phyloP scores from a whole-genome alignment of 2,888 invertebrate species.

The Hydroisotoma schaefferi region DNA sequence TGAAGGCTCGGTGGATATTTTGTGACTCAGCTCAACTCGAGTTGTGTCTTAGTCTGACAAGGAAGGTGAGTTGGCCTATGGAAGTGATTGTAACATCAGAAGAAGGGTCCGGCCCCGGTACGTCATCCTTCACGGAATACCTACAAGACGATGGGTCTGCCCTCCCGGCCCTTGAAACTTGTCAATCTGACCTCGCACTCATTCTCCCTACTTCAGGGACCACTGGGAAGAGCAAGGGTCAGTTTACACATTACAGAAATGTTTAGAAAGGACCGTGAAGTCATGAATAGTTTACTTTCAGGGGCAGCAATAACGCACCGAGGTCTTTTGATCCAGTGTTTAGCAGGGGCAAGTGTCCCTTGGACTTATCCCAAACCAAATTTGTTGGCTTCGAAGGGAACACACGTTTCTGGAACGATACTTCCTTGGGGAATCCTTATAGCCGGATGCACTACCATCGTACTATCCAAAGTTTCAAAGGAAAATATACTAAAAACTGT shows the following conservation, averaged over 20 bases:
- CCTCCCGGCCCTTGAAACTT: constrained; percentile 18
- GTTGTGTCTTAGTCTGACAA: constrained; percentile 18
- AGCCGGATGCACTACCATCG: constrained; percentile 22
- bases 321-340: too few relatives aligned
- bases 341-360: constrained; percentile 3
- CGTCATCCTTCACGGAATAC: constrained; percentile 20
- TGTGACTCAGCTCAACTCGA: constrained; percentile 33
- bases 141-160: constrained; percentile 21
- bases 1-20: constrained; percentile 36
- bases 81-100: constrained; percentile 28
- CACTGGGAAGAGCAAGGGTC: constrained; percentile 30
- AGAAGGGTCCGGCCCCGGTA: neutral
- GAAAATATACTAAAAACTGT: constrained; percentile 35
- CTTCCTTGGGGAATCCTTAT: constrained; percentile 16
- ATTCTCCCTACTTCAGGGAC: constrained; percentile 43
- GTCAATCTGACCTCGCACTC: constrained; percentile 27
- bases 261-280: neutral
- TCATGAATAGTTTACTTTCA: too few relatives aligned
- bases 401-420: constrained; percentile 37
- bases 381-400: constrained; percentile 33
- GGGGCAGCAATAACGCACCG: too few relatives aligned
- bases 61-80: constrained; percentile 28
- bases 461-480: constrained; percentile 25
- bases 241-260: constrained; percentile 5
- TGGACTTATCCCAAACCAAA: constrained; percentile 3